phyloP scores from a whole-genome alignment of 2,797 vertebrate genomes.

The Poecilia velifera region DNA sequence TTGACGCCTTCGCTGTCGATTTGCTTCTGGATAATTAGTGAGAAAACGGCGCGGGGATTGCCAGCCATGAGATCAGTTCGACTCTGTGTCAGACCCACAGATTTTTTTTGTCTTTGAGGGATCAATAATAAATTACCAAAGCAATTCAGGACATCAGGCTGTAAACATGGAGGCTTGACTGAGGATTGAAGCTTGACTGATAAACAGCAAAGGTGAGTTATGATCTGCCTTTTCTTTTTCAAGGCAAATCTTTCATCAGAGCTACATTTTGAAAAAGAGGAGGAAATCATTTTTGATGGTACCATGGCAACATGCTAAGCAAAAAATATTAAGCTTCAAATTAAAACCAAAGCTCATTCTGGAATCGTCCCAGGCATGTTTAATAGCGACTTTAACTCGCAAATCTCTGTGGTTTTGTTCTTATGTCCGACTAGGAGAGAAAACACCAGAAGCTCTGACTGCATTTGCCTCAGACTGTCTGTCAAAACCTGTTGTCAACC shows the following conservation, averaged over 20 bases:
- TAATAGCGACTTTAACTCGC: constrained; percentile 35
- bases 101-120: constrained; percentile 26
- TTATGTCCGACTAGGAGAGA: constrained; percentile 59
- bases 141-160: constrained; percentile 20
- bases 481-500: constrained; percentile 32
- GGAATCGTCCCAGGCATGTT: constrained; percentile 46
- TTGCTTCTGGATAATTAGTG: constrained; percentile 49
- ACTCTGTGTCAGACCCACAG: constrained; percentile 26
- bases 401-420: constrained; percentile 51
- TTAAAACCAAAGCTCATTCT: constrained; percentile 64
- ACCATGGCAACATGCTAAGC: constrained; percentile 8
- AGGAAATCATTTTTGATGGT: constrained; percentile 6
- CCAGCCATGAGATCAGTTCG: constrained; percentile 52
- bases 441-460: constrained; percentile 63
- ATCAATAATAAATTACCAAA: constrained; percentile 32
- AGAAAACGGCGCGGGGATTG: constrained; percentile 44
- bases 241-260: constrained; percentile 19
- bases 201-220: constrained; percentile 28
- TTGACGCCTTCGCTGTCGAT: constrained; percentile 50
- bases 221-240: constrained; percentile 15
- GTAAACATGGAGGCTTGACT: constrained; percentile 28
- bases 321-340: constrained; percentile 29
- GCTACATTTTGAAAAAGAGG: neutral
- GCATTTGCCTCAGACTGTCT: neutral
- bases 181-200: neutral